Percentiles rank a stretch among this genome's conserved stretches.
phyloP scores from a whole-genome alignment of 2,888 invertebrate genomes.

The Cybosia mesomella region DNA sequence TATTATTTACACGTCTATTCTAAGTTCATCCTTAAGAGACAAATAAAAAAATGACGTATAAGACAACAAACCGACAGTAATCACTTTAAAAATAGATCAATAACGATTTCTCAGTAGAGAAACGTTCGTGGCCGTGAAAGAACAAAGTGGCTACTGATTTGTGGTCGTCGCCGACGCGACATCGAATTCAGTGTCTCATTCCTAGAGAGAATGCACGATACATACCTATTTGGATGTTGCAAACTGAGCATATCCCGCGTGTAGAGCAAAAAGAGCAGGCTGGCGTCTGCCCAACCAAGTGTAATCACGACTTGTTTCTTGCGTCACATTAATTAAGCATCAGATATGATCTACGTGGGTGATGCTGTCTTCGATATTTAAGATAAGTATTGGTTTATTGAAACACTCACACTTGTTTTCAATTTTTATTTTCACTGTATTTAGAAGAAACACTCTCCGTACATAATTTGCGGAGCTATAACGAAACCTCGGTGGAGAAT shows the following conservation, averaged over 20 bases:
- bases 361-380: slow-evolving; percentile 55
- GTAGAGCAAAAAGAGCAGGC: slow-evolving; percentile 76
- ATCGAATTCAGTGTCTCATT: slow-evolving; percentile 74
- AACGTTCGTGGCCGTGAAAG: slow-evolving; percentile 73
- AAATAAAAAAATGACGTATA: slow-evolving; percentile 67
- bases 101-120: slow-evolving; percentile 67
- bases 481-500: no score
- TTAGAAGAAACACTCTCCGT: no score
- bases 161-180: slow-evolving; percentile 64
- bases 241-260: slow-evolving; percentile 53
- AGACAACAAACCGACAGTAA: slow-evolving; percentile 69
- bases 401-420: no score
- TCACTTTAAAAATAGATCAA: slow-evolving; percentile 70
- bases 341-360: slow-evolving; percentile 73
- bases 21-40: slow-evolving; percentile 37
- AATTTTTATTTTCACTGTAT: no score
- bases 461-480: no score
- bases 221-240: slow-evolving; percentile 53
- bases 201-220: slow-evolving; percentile 67
- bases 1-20: slow-evolving; percentile 47
- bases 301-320: slow-evolving; percentile 77
- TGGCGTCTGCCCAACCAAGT: slow-evolving; percentile 81
- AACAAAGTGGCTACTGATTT: slow-evolving; percentile 83
- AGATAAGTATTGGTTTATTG: no score
- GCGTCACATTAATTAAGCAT: slow-evolving; percentile 83